These are phyloP conservation scores for Dendroctonus valens DNA, from an alignment of 1,140 invertebrate genomes.

Conservation along the genomic window DNA sequence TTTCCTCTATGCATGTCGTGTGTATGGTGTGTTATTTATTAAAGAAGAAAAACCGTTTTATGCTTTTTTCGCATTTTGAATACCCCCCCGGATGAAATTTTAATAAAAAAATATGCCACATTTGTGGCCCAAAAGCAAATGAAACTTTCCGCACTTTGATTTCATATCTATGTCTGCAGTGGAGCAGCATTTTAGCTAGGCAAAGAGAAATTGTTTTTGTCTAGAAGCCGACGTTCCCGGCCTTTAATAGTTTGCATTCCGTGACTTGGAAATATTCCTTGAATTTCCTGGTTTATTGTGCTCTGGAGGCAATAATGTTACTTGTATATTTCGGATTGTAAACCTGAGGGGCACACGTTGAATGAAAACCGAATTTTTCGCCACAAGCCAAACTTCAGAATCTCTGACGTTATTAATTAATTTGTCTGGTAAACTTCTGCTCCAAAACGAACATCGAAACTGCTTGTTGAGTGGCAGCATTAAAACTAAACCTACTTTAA, in stretches of 20 bases:
- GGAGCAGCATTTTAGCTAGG: neutral
- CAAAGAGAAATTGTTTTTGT: slow-evolving; percentile 1
- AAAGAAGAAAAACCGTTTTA: neutral
- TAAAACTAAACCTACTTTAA: no score
- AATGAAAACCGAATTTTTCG: no score
- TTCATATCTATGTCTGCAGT: neutral
- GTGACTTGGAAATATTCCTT: neutral
- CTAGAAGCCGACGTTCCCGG: neutral
- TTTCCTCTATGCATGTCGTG: neutral
- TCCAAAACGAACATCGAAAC: no score
- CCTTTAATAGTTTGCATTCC: neutral
- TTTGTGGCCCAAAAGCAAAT: neutral
- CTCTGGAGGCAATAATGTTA: neutral
- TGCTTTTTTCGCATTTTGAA: neutral
- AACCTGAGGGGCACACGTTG: no score
- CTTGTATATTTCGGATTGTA: no score
- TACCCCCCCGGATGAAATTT: no score
- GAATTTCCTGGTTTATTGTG: neutral
- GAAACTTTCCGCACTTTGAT: neutral
- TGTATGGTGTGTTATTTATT: neutral
- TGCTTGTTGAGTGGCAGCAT: no score
- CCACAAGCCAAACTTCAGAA: no score
- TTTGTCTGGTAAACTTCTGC: no score
- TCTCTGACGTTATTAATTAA: no score
- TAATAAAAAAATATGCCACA: neutral